These are phyloP conservation scores for Leptobrachium leishanense DNA, from an alignment of 2,113 vertebrate genomes.

Conservation along the genomic window DNA sequence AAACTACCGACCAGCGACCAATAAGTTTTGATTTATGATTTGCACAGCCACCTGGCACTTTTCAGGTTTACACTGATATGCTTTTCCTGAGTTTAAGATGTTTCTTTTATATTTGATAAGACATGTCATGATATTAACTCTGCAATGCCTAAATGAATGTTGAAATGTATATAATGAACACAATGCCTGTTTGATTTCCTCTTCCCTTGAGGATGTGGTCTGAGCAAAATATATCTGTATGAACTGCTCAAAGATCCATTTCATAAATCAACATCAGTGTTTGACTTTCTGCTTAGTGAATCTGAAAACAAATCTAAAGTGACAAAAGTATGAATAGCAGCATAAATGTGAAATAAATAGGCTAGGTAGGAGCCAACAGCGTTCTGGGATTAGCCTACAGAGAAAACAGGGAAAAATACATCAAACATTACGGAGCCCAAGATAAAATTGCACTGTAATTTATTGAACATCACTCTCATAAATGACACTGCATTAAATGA, in stretches of 20 bases:
- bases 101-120: neutral
- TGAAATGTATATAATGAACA: constrained; percentile 48
- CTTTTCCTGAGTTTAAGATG: neutral
- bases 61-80: neutral
- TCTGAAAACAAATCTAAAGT: constrained; percentile 49
- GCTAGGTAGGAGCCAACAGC: constrained; percentile 36
- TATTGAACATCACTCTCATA: constrained; percentile 44
- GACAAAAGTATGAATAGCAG: constrained; percentile 47
- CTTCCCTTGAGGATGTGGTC: constrained; percentile 34
- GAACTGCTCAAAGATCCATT: constrained; percentile 44
- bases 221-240: constrained; percentile 46
- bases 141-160: constrained; percentile 46
- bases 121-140: constrained; percentile 30
- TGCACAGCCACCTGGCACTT: neutral
- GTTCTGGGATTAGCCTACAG: constrained; percentile 32
- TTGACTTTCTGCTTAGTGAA: constrained; percentile 48
- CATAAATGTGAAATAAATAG: constrained; percentile 47
- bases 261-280: constrained; percentile 50
- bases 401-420: constrained; percentile 39
- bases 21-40: too few species aligned
- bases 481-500: constrained; percentile 25
- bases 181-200: constrained; percentile 42
- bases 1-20: too few species aligned
- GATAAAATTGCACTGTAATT: constrained; percentile 33
- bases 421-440: constrained; percentile 23